Percentiles rank a stretch among this genome's conserved stretches.
Conservation (phyloP, 2,888 invertebrate species). For the Amiota mariae region DNA sequence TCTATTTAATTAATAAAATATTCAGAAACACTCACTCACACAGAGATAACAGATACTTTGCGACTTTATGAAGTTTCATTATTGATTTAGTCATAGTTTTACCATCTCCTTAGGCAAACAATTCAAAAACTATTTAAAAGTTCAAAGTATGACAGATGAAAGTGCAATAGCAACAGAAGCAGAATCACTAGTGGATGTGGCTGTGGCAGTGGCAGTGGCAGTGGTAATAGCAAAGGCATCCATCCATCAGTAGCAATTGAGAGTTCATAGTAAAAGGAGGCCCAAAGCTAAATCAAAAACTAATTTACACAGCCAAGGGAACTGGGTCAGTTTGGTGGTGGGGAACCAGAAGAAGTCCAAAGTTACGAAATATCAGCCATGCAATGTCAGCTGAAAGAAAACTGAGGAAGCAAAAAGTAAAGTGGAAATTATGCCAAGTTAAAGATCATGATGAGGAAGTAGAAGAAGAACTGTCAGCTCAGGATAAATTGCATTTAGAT, state of each 20-base stretch:
- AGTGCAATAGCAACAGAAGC: slow-evolving; percentile 1
- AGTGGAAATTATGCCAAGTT: neutral
- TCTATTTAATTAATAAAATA: too few relatives aligned
- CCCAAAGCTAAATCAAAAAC: neutral
- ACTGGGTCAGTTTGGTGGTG: slow-evolving; percentile 9
- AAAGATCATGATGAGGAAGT: neutral
- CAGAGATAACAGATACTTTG: too few relatives aligned
- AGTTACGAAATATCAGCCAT: neutral
- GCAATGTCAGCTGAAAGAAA: neutral
- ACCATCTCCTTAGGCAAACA: neutral
- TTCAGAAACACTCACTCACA: too few relatives aligned
- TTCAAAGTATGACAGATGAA: slow-evolving; percentile 3
- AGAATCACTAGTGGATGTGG: too few relatives aligned
- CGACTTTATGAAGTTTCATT: too few relatives aligned
- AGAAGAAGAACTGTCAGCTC: neutral
- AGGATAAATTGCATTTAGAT: slow-evolving; percentile 47
- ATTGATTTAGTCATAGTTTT: too few relatives aligned
- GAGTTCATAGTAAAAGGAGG: too few relatives aligned
- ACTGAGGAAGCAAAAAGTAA: neutral
- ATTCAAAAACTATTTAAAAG: slow-evolving; percentile 5
- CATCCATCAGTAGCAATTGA: too few relatives aligned
- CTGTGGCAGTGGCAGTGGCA: too few relatives aligned
- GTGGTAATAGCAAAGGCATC: too few relatives aligned
- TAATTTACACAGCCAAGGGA: neutral
- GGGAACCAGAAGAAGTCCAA: neutral